These are phyloP conservation scores for Brevimyrus niger DNA, from an alignment of 2,113 vertebrate species.

Conservation along the genomic window DNA sequence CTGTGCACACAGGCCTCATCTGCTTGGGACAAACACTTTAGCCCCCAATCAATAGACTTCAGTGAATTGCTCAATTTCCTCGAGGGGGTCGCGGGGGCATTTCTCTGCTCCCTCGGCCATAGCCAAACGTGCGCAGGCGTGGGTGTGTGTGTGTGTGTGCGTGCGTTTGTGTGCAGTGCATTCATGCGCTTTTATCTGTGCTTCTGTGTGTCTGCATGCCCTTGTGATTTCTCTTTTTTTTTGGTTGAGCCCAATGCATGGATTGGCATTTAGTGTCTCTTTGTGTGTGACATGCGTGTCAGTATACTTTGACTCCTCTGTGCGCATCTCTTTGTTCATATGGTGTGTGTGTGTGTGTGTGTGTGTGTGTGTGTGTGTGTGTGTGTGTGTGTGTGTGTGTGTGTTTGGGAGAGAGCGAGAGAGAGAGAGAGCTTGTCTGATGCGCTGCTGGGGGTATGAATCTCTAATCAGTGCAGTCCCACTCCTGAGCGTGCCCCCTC, in stretches of 20 bases:
- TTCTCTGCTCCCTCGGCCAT: constrained; percentile 52
- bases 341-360: constrained; percentile 16
- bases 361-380: constrained; percentile 19
- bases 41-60: constrained; percentile 64
- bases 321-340: background rate
- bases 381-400: constrained; percentile 14
- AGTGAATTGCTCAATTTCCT: constrained; percentile 64
- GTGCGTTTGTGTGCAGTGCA: background rate
- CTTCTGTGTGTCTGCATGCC: background rate
- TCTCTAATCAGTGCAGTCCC: constrained; percentile 68
- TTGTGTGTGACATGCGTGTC: constrained; percentile 14
- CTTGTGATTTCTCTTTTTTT: background rate
- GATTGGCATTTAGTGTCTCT: constrained; percentile 11
- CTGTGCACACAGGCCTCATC: constrained; percentile 52
- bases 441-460: constrained; percentile 55
- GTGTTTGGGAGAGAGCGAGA: background rate
- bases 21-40: constrained; percentile 52
- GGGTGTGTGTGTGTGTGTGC: constrained; percentile 8
- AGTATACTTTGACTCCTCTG: constrained; percentile 17
- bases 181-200: background rate
- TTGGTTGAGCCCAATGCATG: background rate
- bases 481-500: constrained; percentile 69
- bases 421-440: background rate
- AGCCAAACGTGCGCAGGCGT: constrained; percentile 18
- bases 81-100: constrained; percentile 54